Evolutionary conservation across 2,888 invertebrate species (phyloP), one percentile per base, ranked within the genome.

Genomic region (Macrophya alboannulata): DNA sequence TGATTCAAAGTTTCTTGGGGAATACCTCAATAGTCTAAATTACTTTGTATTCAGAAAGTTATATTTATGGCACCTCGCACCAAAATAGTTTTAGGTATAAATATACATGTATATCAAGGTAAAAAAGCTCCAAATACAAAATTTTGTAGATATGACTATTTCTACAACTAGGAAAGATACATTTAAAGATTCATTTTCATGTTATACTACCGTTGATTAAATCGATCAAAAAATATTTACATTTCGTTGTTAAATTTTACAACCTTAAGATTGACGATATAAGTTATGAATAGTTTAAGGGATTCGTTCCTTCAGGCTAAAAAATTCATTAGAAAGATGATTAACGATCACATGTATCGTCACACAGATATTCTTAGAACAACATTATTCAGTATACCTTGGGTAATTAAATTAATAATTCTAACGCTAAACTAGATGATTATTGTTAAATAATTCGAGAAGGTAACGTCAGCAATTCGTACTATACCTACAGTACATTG

Each of bases 41-140:
- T 21, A 74, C 15, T 74, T 45, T 37, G 12, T 74, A 21, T 74
- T 55, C n/a, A 77, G 15, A 9, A 15, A 37, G n/a, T 17, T 51
- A 77, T 77, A 77, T 77, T 21, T n/a, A 51, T 51, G 51, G 31
- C 55, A 51, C 48, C 37, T 77, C n/a, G 37, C 55, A 37, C n/a
- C 15, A 55, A 45, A 45, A n/a, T 21, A 74, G 43, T 77, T 48
- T 15, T 77, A 31, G 17, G 17, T 72, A 72, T 43, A 72, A 40
- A 40, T 43, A 21, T 45, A 72, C 40, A 5, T 43, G 10, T 43
- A 45, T n/a, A 40, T 72, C 72, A 40, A 71, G 71, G 40, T 71
- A 71, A n/a, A 71, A 37, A 71, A 71, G 9, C 25, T 71, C 71
- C n/a, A 9, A 21, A 40, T 40, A 17, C 72, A 74, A 74, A 74